These are phyloP conservation scores for Cephus rjabovi DNA, from an alignment of 2,888 invertebrate genomes.

Conservation along the genomic window DNA sequence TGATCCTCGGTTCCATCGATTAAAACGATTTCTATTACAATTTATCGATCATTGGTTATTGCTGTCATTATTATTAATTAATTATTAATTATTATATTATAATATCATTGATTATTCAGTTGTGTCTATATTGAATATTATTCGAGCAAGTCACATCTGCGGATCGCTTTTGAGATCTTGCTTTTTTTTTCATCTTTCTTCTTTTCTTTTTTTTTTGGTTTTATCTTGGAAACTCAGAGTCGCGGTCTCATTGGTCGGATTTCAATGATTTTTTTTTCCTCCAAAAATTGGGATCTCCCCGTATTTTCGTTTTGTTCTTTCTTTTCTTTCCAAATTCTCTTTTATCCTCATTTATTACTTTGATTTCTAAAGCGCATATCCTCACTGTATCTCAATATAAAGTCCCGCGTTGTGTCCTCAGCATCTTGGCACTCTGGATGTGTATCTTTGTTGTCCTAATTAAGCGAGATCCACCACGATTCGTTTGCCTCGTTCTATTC, in stretches of 20 bases:
- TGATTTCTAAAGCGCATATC: background rate
- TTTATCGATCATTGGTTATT: conserved; percentile 43
- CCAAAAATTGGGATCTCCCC: background rate
- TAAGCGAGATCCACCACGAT: background rate
- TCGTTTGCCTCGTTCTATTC: background rate
- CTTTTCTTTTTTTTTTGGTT: background rate
- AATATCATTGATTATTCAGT: background rate
- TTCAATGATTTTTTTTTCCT: background rate
- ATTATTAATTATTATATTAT: conserved; percentile 7
- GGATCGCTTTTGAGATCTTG: background rate
- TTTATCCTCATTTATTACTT: background rate
- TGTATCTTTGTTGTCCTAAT: background rate
- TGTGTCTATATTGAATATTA: background rate
- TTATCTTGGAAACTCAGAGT: background rate
- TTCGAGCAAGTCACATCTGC: background rate
- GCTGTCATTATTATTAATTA: conserved; percentile 29
- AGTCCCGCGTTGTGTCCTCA: background rate
- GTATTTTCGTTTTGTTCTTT: background rate
- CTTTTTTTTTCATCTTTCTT: background rate
- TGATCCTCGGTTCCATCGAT: conserved; percentile 35
- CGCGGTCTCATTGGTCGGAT: background rate
- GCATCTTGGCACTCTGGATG: background rate
- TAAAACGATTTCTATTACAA: conserved; percentile 45
- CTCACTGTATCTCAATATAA: background rate
- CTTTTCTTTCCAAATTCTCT: background rate